Base-by-base conservation (phyloP, 2,888 invertebrate species). In the Agonopterix subpropinquella region DNA sequence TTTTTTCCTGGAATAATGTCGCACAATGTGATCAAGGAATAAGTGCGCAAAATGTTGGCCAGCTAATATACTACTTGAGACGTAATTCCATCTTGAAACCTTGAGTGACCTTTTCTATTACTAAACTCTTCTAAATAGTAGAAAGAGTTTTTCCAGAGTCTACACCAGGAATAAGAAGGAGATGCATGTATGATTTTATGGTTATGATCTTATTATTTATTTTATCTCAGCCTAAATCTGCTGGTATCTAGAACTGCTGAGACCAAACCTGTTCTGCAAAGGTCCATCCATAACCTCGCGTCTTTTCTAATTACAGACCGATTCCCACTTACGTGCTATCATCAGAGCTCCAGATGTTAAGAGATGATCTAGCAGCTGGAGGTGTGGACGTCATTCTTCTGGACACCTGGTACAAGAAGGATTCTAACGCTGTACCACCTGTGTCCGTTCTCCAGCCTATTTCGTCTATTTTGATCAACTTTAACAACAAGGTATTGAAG, bases 331-430 rank as follows among this genome's bases (percentile, higher is more conserved):
- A 97, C 73, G 97, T 99, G 51, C 85, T 97, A 1, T 97, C 97
- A 35, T 95, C 95, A 0, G 98, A 99, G 71, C 90, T 98, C 47
- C 95, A 95, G 68, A 83, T 96, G 90, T 86, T 99, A 11, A 90
- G 96, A 45, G 96, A 96, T 52, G 97, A 97, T 64, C 83, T 98
- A 36, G 93, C 93, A 0, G 92, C 94, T 35, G 93, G 95, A 60
- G 95, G 95, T 0, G 93, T 93, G 10, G 97, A 97, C 62, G 94
- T 94, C 0, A 91, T 91, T 1, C 86, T 98, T 1, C 89, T 98
- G 52, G 97, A 98, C 74, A 93, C 93, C 3, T 98, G 98, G 98
- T 99, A 98, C 80, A 94, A 96, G 68, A 96, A 97, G 78, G 99
- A 99, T 73, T 94, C 95, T 52, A 99, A 99, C 73, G 96, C 98